A percentile compares a stretch with the other conserved stretches of the same genome.
phyloP scores from a whole-genome alignment of 2,888 invertebrate species.

The Pandemis cinnamomeana region DNA sequence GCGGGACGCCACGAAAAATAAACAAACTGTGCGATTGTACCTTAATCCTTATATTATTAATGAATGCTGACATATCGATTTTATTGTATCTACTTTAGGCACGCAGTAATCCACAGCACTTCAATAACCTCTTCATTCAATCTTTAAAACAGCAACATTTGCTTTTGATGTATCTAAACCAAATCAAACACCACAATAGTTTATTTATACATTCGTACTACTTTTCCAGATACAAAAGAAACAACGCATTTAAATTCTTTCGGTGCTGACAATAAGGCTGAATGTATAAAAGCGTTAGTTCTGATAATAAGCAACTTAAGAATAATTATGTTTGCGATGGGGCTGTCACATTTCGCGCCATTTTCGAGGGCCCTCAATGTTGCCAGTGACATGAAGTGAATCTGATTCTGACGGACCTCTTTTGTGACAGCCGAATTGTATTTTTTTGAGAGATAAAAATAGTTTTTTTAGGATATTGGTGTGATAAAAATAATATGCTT shows the following conservation, averaged over 20 bases:
- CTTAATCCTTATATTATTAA: too few species aligned
- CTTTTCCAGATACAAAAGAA: not conserved
- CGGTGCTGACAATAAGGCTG: constrained; percentile 9
- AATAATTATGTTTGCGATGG: constrained; percentile 45
- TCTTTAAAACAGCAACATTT: constrained; percentile 27
- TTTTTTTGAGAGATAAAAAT: constrained; percentile 55
- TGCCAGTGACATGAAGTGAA: constrained; percentile 69
- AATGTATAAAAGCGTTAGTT: constrained; percentile 42
- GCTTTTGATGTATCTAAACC: constrained; percentile 19
- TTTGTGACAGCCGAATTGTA: constrained; percentile 49
- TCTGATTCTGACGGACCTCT: constrained; percentile 58
- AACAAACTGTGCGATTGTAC: too few species aligned
- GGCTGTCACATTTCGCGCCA: constrained; percentile 70
- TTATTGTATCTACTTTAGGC: not conserved
- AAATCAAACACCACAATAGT: constrained; percentile 32
- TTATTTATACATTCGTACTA: constrained; percentile 26
- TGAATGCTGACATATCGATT: too few species aligned
- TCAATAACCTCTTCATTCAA: constrained; percentile 20
- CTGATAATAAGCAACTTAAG: constrained; percentile 49
- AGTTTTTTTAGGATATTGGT: constrained; percentile 50
- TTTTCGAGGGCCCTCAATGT: constrained; percentile 73
- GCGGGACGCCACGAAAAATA: too few species aligned
- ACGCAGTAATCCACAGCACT: not conserved
- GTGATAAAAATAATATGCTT: constrained; percentile 10
- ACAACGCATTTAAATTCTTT: not conserved